These are phyloP conservation scores for Haliclona indistincta DNA, from an alignment of 37 sponge, comb jelly and placozoan genomes.

Conservation along the genomic window DNA sequence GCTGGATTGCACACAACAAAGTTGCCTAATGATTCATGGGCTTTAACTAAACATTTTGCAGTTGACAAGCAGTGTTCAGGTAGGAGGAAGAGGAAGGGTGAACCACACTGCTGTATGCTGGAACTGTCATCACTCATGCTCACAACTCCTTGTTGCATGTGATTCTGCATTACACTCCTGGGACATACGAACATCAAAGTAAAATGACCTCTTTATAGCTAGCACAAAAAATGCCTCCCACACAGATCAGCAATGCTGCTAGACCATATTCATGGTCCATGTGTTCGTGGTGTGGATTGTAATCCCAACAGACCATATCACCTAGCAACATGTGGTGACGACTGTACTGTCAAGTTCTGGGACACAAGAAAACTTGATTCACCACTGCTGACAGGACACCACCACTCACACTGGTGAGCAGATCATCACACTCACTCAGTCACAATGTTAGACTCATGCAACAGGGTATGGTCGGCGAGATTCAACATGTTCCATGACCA, in stretches of 20 bases:
- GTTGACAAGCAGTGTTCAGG: conserved; percentile 1
- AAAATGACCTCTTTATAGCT: conserved; percentile 9
- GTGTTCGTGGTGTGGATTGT: conserved; percentile 86
- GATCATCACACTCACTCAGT: not conserved
- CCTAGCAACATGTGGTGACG: conserved; percentile 96
- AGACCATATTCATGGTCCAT: conserved; percentile 72
- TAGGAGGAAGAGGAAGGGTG: conserved; percentile 38
- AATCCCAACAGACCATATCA: conserved; percentile 95
- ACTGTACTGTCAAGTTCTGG: conserved; percentile 94
- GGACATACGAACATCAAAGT: conserved; percentile 75
- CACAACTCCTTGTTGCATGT: conserved; percentile 42
- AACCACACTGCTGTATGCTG: conserved; percentile 53
- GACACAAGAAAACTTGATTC: conserved; percentile 67
- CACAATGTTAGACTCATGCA: too few relatives aligned
- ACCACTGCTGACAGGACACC: conserved; percentile 76
- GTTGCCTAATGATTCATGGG: too few relatives aligned
- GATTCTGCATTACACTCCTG: conserved; percentile 51
- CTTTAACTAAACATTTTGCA: too few relatives aligned
- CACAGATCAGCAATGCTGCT: conserved; percentile 12
- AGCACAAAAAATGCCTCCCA: not conserved
- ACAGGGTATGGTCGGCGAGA: conserved; percentile 91
- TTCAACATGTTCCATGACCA: conserved; percentile 93
- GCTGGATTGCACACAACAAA: too few relatives aligned
- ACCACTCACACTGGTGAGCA: conserved; percentile 96
- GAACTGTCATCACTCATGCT: conserved; percentile 78